A percentile compares a stretch with the other conserved stretches of the same genome.
Evolutionary conservation across 2,797 vertebrate species (phyloP).

Genomic region (Kryptopterus vitreolus): DNA sequence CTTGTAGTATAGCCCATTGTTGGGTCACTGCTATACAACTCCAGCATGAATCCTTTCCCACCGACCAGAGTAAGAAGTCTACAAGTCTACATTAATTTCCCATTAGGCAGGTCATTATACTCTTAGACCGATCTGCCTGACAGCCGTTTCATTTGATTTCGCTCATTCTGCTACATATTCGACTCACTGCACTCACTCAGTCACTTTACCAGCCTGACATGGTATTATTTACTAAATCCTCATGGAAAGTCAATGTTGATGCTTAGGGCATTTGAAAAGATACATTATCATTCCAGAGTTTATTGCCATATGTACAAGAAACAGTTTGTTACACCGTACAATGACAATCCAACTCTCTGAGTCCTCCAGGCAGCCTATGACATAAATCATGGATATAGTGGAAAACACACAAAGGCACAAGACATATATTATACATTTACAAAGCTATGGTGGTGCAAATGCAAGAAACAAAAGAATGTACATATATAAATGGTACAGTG

Average conservation of each 20-base stretch:
- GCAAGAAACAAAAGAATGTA: no score
- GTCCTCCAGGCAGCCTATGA: no score
- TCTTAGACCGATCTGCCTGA: constrained; percentile 3
- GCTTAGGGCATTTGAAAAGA: neutral
- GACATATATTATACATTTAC: no score
- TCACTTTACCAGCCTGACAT: neutral
- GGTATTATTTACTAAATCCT: neutral
- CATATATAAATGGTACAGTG: no score
- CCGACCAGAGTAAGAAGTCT: neutral
- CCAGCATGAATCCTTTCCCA: neutral
- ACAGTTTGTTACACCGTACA: no score
- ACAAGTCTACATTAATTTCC: neutral
- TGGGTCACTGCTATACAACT: neutral
- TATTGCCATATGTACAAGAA: no score
- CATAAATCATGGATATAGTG: no score
- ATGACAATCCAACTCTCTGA: no score
- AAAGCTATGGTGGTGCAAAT: no score
- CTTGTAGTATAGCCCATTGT: no score
- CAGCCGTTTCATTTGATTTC: constrained; percentile 5
- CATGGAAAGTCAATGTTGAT: neutral
- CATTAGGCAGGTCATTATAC: neutral
- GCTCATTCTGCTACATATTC: neutral
- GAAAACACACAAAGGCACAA: no score
- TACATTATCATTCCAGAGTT: neutral
- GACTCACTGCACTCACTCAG: neutral